Evolutionary conservation across 2,113 vertebrate genomes (phyloP), one percentile per base, ranked within the genome.

Genomic region (Patagioenas fasciata): DNA sequence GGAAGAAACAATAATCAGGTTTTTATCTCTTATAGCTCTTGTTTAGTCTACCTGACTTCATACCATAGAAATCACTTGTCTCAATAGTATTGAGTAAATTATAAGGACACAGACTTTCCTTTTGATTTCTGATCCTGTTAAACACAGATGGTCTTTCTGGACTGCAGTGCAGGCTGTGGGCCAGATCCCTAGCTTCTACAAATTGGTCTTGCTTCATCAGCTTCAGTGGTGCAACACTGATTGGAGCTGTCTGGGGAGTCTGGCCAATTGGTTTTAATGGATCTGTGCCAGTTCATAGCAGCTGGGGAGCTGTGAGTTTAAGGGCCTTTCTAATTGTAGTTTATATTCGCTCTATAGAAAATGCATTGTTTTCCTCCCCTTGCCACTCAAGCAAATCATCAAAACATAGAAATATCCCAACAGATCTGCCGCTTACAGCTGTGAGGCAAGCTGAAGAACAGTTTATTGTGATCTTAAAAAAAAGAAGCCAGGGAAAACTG

Each of bases 31-130:
- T 54, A 3, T 17, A 89, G 57, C 12, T 89, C 38, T 60, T 95
- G 88, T 92, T 96, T 95, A 91, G 73, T 95, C 94, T 94, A 72
- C 74, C 70, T 89, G 62, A 72, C 44, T 92, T 84, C 85, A 47
- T 31, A 67, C 13, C 15, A 8, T 40, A 32, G 50, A 92, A 84
- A 80, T 77, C 24, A 57, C 47, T 94, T 85, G 38, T 62, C n/a
- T 77, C 54, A 32, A 24, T 72, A 84, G 40, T 48, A 84, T 5
- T 56, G 24, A 67, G 31, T 85, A 67, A 91, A 89, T 70, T 51
- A 32, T 8, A 65, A 80, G 44, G 61, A 75, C 24, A 14, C 57
- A 57, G 53, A 18, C 38, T 47, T 89, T 44, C 26, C 66, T 69
- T 84, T 82, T 87, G 78, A 65, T 75, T 93, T 89, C 81, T 28